Conservation (phyloP, 1,140 invertebrate genomes). For the Caenorhabditis briggsae region DNA sequence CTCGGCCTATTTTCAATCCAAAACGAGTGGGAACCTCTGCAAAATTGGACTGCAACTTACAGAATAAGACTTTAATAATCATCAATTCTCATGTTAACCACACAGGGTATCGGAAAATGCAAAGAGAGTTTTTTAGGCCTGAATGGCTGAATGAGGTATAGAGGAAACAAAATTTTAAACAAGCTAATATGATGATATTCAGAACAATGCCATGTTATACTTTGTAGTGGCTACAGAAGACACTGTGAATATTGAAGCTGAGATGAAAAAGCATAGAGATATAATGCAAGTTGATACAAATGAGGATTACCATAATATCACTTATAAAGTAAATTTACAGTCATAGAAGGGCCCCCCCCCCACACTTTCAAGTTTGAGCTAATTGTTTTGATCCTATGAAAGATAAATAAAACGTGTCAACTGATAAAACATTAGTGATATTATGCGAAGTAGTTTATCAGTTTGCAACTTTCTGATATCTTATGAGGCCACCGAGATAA, state of each 20-base stretch:
- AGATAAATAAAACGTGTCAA: too few relatives aligned
- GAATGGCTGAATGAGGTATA: slow-evolving; percentile 23
- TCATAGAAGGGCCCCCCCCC: too few relatives aligned
- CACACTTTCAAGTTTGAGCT: too few relatives aligned
- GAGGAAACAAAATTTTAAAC: background rate
- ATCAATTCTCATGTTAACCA: slow-evolving; percentile 28
- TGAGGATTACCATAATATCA: slow-evolving; percentile 67
- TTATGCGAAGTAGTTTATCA: too few relatives aligned
- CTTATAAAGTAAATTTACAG: slow-evolving; percentile 57
- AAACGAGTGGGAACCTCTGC: background rate
- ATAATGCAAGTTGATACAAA: slow-evolving; percentile 58
- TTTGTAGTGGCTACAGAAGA: background rate
- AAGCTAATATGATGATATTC: background rate
- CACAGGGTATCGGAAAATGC: background rate
- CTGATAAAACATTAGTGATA: too few relatives aligned
- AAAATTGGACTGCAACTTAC: background rate
- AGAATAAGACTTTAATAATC: slow-evolving; percentile 18
- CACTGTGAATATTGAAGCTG: background rate
- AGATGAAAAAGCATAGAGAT: slow-evolving; percentile 53
- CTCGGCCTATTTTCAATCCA: background rate
- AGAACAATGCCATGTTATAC: slow-evolving; percentile 28
- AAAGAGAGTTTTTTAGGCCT: background rate
- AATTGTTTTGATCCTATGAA: too few relatives aligned
- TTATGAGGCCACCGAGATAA: too few relatives aligned
- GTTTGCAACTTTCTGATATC: too few relatives aligned